A percentile compares a stretch with the other conserved stretches of the same genome.
These are phyloP conservation scores for Meda fulgida DNA, from an alignment of 2,797 vertebrate species.

Conservation along the genomic window DNA sequence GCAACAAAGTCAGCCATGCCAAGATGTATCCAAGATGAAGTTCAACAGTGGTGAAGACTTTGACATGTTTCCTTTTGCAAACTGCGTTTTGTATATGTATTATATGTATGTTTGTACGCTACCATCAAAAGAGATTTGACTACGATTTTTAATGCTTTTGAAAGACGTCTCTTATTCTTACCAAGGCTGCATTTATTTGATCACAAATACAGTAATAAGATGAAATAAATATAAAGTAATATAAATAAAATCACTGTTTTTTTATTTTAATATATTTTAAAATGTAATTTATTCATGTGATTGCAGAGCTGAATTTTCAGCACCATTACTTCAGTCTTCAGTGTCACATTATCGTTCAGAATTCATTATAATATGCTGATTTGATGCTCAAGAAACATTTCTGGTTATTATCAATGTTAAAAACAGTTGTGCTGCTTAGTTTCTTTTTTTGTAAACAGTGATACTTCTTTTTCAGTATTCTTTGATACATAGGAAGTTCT, in stretches of 20 bases:
- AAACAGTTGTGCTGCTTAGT: background rate
- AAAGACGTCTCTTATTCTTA: background rate
- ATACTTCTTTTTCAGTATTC: background rate
- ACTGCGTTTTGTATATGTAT: background rate
- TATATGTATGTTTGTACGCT: background rate
- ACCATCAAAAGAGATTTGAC: background rate
- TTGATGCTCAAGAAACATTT: background rate
- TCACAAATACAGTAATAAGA: background rate
- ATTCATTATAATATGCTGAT: background rate
- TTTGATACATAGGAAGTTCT: background rate
- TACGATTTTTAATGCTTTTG: background rate
- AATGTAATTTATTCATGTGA: background rate
- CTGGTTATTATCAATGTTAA: background rate
- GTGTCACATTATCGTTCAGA: background rate
- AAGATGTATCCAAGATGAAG: background rate
- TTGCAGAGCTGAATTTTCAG: background rate
- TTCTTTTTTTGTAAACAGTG: background rate
- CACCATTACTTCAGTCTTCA: background rate
- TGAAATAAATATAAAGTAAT: background rate
- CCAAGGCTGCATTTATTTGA: background rate
- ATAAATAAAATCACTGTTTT: background rate
- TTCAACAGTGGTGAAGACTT: background rate
- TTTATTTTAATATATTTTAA: background rate
- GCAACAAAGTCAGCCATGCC: background rate
- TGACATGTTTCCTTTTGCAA: background rate